These are phyloP conservation scores for Mus pahari DNA, from an alignment of 2,113 vertebrate species.

Conservation along the genomic window DNA sequence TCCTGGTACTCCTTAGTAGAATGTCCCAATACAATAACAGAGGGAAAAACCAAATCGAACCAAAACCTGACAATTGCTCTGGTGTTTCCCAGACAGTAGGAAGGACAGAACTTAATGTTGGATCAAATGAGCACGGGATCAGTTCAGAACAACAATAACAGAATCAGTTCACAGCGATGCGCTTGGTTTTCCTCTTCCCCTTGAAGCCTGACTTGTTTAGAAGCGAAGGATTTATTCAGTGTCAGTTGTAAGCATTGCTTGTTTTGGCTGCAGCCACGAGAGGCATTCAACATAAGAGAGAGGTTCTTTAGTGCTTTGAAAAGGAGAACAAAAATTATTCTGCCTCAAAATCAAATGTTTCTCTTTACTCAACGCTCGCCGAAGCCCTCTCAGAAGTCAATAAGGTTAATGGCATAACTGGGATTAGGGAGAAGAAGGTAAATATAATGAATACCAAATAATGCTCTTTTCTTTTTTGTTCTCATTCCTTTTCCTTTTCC, in stretches of 20 bases:
- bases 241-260: background rate
- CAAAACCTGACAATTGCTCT: background rate
- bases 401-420: background rate
- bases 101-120: background rate
- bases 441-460: background rate
- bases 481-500: fast-evolving
- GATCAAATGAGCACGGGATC: background rate
- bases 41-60: no score
- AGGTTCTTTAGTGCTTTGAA: background rate
- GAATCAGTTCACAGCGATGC: background rate
- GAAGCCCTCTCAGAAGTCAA: background rate
- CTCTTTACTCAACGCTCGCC: background rate
- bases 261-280: background rate
- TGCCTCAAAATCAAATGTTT: background rate
- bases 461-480: background rate
- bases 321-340: background rate
- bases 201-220: constrained; percentile 18
- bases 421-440: background rate
- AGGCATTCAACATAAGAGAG: constrained; percentile 25
- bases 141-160: background rate
- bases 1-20: background rate
- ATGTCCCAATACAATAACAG: background rate
- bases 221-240: background rate
- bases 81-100: background rate
- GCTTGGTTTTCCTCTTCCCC: background rate